Evolutionary conservation across 1,140 invertebrate species (phyloP), one percentile per base, ranked within the genome.

Genomic region (Patella vulgata): DNA sequence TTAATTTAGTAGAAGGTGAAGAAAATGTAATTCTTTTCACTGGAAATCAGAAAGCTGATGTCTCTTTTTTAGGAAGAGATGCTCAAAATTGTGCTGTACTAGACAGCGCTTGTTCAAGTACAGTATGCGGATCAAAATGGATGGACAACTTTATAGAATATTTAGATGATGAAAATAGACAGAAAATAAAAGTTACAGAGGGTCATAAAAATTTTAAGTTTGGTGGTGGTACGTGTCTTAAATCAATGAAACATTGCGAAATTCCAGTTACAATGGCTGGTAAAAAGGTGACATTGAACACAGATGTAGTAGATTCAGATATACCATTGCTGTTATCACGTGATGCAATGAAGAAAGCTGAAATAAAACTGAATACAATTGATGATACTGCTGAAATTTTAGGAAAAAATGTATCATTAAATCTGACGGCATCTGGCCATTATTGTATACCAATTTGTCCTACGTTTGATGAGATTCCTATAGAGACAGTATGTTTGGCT

Each of bases 231-330:
- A 46, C 44, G 19, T 51, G 54, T 14, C 21, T 52, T 36, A 68
- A 48, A 40, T 68, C 44, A 27, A 25, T 40, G 33, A 44, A 56
- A 17, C 43, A 63, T 23, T 54, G 33, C 42, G 46, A 17, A 8
- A 36, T 63, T 43, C 66, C 66, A 52, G 65, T 53, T 40, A 33
- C 39, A 39, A 39, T 68, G 40, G 66, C 55, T 43, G 66, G 61
- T 40, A 55, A 68, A 36, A 40, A 46, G n/a, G 55, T 68, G 8
- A 54, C 27, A 14, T 60, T 69, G 8, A 69, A 55, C n/a, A 64
- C 61, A 43, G 62, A 65, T 65, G 62, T 65, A 3, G 53, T 69
- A 25, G 62, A 64, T n/a, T 60, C 67, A 31, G 62, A 69, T 42
- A 69, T 69, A n/a, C 67, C 58, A 31, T 33, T 69, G 39, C 47